Evolutionary conservation across 2,888 invertebrate genomes (phyloP), one percentile per base, ranked within the genome.

Genomic region (Ormyrus nitidulus): DNA sequence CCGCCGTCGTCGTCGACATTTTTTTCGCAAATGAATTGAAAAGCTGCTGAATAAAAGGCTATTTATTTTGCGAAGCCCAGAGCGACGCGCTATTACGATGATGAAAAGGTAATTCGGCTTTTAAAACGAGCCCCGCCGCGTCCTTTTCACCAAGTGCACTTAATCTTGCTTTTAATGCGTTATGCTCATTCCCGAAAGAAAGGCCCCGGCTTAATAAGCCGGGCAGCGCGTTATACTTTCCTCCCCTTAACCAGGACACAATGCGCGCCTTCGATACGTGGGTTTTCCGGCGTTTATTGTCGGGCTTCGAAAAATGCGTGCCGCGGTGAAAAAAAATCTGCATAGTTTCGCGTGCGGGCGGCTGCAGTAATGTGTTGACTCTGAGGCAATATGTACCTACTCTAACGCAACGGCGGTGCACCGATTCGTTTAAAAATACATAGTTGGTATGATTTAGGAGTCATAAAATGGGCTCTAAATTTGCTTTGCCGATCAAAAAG

Each of bases 341-440:
- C 68, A 76, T 76, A 76, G 68, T 76, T 76, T 76, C 48, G 53
- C 61, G 68, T 61, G 68, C 76, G 68, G 59, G 76, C 76, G 76
- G 59, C 10, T 58, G 51, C n/a, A 0, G 56, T 34, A 74, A 56
- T 13, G 53, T 34, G 13, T n/a, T 19, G 53, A 13, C 34, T 44
- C 44, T 61, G 11, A 48, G 19, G 10, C 44, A 46, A 13, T 7
- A 49, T 59, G 5, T 58, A 51, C 34, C 13, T 56, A 70, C 61
- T 68, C n/a, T 49, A 53, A 51, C 9, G 51, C 51, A 65, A 13
- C 44, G 13, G 11, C 19, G 10, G 34, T 0, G 34, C 34, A 34
- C 34, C 13, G 8, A n/a, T 64, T 13, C 2, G 19, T 8, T 54
- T 58, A 75, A 66, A 70, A 77, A 62, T 11, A 64, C 54, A 48